phyloP scores from a whole-genome alignment of 2,113 vertebrate species.

The Heterochromis multidens region DNA sequence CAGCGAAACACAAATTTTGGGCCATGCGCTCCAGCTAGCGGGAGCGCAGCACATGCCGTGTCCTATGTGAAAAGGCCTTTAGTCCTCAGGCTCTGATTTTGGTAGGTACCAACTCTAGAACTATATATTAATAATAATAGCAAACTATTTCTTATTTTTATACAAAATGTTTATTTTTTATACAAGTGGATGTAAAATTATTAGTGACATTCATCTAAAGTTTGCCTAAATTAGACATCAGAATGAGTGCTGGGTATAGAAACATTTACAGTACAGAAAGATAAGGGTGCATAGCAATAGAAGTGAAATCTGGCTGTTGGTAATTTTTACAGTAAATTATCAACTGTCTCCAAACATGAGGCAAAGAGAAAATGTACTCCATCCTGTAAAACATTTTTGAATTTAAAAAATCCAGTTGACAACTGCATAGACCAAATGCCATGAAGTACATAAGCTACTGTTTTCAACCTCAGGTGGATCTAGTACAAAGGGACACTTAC shows the following conservation, averaged over 20 bases:
- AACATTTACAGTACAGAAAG: conserved; percentile 68
- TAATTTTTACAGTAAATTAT: conserved; percentile 29
- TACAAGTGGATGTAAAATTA: conserved; percentile 60
- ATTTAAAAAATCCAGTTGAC: conserved; percentile 19
- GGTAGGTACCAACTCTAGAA: neutral
- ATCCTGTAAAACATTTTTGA: conserved; percentile 30
- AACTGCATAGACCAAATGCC: conserved; percentile 61
- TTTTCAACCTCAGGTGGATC: neutral
- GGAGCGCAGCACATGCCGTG: too few relatives aligned
- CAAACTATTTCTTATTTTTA: conserved; percentile 8
- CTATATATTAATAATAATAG: neutral
- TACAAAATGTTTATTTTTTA: conserved; percentile 64
- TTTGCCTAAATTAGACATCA: conserved; percentile 52
- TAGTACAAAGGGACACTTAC: conserved; percentile 40
- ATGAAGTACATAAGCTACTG: neutral
- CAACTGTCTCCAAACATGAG: conserved; percentile 5
- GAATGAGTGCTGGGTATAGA: conserved; percentile 62
- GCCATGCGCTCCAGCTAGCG: too few relatives aligned
- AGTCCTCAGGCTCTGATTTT: too few relatives aligned
- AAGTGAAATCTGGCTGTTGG: conserved; percentile 34
- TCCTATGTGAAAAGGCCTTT: too few relatives aligned
- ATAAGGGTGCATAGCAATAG: conserved; percentile 69
- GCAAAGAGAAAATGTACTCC: conserved; percentile 9
- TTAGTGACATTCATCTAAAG: conserved; percentile 68
- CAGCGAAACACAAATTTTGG: too few relatives aligned